Evolutionary conservation across 2,888 invertebrate genomes (phyloP).

Genomic region (Drosophila paranaensis): DNA sequence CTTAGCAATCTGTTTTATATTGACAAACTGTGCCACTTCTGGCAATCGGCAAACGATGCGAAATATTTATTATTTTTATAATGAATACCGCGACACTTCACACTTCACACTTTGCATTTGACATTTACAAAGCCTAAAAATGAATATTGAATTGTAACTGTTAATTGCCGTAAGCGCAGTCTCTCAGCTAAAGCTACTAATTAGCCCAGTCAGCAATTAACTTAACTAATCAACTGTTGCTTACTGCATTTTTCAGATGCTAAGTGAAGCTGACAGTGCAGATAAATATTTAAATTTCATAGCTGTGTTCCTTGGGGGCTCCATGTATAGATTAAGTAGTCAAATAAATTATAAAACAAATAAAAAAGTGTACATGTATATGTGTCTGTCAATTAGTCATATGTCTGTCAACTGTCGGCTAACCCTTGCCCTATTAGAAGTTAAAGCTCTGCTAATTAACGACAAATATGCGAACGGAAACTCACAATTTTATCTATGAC

Average conservation of each 20-base stretch:
- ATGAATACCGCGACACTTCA: too few relatives aligned
- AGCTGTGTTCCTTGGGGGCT: background rate
- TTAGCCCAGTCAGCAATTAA: background rate
- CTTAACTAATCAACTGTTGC: constrained; percentile 2
- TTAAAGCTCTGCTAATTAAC: background rate
- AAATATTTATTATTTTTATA: background rate
- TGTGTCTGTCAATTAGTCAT: background rate
- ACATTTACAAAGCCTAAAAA: background rate
- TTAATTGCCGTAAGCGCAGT: background rate
- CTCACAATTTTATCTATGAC: background rate
- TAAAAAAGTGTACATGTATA: background rate
- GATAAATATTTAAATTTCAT: background rate
- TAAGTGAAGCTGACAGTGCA: background rate
- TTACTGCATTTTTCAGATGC: background rate
- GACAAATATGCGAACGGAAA: background rate
- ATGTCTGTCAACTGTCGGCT: background rate
- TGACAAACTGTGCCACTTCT: constrained; percentile 54
- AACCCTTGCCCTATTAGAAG: background rate
- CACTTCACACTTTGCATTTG: background rate
- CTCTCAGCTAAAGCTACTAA: constrained; percentile 2
- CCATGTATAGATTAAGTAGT: too few relatives aligned
- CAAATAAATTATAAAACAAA: background rate
- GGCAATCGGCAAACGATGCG: background rate
- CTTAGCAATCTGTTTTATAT: background rate
- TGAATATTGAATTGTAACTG: background rate